A percentile compares a stretch with the other conserved stretches of the same genome.
phyloP scores from a whole-genome alignment of 2,797 vertebrate species.

The Takifugu rubripes region DNA sequence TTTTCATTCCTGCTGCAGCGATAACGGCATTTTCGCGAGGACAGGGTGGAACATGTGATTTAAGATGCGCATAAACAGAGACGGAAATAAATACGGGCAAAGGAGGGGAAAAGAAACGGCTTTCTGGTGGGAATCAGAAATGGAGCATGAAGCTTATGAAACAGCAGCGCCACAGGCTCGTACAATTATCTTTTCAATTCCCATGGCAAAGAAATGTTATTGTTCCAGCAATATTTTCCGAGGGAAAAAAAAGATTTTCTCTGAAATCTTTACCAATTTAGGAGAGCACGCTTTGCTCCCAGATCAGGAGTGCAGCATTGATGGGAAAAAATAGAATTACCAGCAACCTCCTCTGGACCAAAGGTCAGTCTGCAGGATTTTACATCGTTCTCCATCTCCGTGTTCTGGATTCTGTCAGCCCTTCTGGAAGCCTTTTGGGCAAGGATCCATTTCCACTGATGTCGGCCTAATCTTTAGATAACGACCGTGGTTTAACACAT shows the following conservation, averaged over 20 bases:
- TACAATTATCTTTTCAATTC: slow-evolving; percentile 71
- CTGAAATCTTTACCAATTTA: slow-evolving; percentile 62
- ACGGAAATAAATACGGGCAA: slow-evolving; percentile 63
- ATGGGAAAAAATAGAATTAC: slow-evolving; percentile 10
- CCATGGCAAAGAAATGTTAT: slow-evolving; percentile 59
- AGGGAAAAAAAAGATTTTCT: slow-evolving; percentile 35
- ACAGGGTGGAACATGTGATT: slow-evolving; percentile 49
- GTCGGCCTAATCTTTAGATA: background rate
- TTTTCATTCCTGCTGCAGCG: slow-evolving; percentile 42
- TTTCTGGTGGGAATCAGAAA: slow-evolving; percentile 66
- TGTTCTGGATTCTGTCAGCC: background rate
- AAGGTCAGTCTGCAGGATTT: background rate
- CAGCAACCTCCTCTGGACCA: background rate
- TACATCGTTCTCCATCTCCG: background rate
- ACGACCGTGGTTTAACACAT: too few species aligned
- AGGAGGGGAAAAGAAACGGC: slow-evolving; percentile 33
- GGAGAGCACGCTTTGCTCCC: slow-evolving; percentile 53
- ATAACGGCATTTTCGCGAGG: slow-evolving; percentile 61
- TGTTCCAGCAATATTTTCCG: slow-evolving; percentile 59
- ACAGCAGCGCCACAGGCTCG: slow-evolving; percentile 65
- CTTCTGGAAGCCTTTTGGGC: too few species aligned
- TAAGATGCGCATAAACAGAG: slow-evolving; percentile 59
- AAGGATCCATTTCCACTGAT: background rate
- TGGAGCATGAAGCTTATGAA: slow-evolving; percentile 66
- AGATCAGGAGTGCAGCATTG: slow-evolving; percentile 28